Evolutionary conservation across 2,888 invertebrate genomes (phyloP), one percentile per base, ranked within the genome.

Genomic region (Patella pellucida): DNA sequence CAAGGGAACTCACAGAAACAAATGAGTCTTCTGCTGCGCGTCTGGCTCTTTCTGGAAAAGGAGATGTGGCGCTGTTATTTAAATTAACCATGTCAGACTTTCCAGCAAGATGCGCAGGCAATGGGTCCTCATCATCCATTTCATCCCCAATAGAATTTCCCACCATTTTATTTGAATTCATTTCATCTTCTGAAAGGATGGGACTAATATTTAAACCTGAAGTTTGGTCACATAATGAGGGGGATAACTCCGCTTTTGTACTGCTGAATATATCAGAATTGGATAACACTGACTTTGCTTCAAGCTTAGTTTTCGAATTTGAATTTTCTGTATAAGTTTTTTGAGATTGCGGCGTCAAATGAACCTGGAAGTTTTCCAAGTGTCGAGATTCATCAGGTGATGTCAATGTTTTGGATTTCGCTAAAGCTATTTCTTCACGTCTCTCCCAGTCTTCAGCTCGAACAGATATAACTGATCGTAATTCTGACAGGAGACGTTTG

Each of bases 381-480:
- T 62, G 50, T n/a, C 68, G 27, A 41, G 19, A 51, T 16, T 19
- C 68, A 50, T 54, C 52, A 52, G 68, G 52, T 52, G 69, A 54
- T n/a, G 73, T 68, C 52, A 51, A 23, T 23, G 19, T 23, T 23
- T 77, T 72, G 16, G 76, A 71, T 70, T 78, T 84, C 19, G 78
- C 52, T n/a, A 84, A 69, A 1, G 85, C 85, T 41, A 77, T 79
- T 31, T 80, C 78, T 68, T 87, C 87, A 51, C 85, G 75, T 54
- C 78, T 82, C 27, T 84, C 83, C 19, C 80, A 82, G 50, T 87
- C 86, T 14, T 76, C 77, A 0, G 88, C 88, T 50, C 87, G 76
- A 9, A 85, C 83, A 31, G 86, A 83, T n/a, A 89, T 89, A 31
- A 89, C 88, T 27, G 84, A 81, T 75, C 85, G 86, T 68, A 89